These are phyloP conservation scores for Phrynocephalus versicolor DNA, from an alignment of 2,113 vertebrate genomes.

Conservation along the genomic window DNA sequence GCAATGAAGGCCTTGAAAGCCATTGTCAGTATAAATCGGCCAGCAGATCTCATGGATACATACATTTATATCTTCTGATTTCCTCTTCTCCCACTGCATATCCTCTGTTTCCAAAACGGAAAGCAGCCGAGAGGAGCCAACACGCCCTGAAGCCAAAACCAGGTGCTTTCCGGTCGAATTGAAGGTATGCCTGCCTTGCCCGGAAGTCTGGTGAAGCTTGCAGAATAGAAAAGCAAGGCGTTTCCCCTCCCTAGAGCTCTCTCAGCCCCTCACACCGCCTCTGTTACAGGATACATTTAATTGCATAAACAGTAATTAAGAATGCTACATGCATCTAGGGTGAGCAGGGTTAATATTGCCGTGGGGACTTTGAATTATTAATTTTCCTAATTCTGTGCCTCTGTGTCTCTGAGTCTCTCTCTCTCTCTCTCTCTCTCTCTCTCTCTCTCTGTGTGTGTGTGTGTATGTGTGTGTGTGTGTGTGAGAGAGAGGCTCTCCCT, in stretches of 20 bases:
- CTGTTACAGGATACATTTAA: slow-evolving; percentile 13
- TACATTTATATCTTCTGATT: too few relatives aligned
- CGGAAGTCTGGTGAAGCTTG: neutral
- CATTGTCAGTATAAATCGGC: too few relatives aligned
- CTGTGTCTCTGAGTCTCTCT: too few relatives aligned
- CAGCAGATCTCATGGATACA: too few relatives aligned
- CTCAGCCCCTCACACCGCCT: neutral
- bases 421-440: too few relatives aligned
- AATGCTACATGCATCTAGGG: slow-evolving; percentile 13
- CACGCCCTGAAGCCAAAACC: neutral
- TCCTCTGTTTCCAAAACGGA: too few relatives aligned
- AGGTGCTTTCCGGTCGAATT: neutral
- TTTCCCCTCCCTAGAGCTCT: neutral
- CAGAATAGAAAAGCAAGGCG: neutral
- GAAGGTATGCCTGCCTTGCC: too few relatives aligned
- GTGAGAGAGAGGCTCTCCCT: neutral
- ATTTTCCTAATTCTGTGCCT: neutral
- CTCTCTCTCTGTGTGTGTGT: too few relatives aligned
- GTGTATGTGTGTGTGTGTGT: neutral
- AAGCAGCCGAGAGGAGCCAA: neutral
- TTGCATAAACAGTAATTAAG: slow-evolving; percentile 39
- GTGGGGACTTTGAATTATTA: neutral
- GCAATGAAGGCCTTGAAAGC: too few relatives aligned
- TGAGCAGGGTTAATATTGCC: slow-evolving; percentile 15
- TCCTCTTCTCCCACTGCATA: too few relatives aligned